Evolutionary conservation across 2,888 invertebrate genomes (phyloP), one percentile per base, ranked within the genome.

Genomic region (Ormyrus pomaceus): DNA sequence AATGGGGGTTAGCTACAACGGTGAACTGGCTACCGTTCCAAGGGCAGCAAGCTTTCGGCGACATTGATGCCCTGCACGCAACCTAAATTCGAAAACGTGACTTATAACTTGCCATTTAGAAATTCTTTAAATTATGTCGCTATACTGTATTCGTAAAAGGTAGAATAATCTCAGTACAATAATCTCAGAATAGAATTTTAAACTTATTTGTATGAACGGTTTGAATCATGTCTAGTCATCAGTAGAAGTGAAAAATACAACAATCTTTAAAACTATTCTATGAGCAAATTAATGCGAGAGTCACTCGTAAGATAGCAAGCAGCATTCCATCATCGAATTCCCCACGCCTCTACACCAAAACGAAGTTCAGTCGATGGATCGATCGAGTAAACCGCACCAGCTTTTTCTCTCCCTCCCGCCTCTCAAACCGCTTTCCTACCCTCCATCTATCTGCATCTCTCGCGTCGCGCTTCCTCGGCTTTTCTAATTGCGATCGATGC

Each of bases 1-100:
- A 84, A 85, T 83, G 84, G 82, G 72, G 83, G 83, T 80, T 84
- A 83, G 82, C 83, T 80, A 81, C 80, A 79, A 77, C 64, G 77
- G 81, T 79, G 84, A 82, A 84, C 83, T 83, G 84, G 85, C 85
- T 84, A 58, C 77, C 76, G 82, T 85, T 84, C 83, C 84, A 84
- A 84, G 85, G 86, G 85, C 83, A 84, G 78, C 80, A 81, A 78
- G 34, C 74, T 34, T 34, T n/a, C 59, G 8, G 7, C 46, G 68
- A 58, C 65, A 50, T 58, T 71, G 80, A 79, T 77, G 79, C 77
- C 71, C 71, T 64, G 55, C 13, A 59, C 61, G 9, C 69, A 69
- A 72, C 68, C 72, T 61, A 64, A 62, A 72, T 80, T 77, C 64
- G 6, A 10, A 4, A 19, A 53, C 51, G 75, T 75, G 53, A 75